Base-by-base conservation (phyloP, 2,113 vertebrate genomes). In the Phoenicopterus ruber region DNA sequence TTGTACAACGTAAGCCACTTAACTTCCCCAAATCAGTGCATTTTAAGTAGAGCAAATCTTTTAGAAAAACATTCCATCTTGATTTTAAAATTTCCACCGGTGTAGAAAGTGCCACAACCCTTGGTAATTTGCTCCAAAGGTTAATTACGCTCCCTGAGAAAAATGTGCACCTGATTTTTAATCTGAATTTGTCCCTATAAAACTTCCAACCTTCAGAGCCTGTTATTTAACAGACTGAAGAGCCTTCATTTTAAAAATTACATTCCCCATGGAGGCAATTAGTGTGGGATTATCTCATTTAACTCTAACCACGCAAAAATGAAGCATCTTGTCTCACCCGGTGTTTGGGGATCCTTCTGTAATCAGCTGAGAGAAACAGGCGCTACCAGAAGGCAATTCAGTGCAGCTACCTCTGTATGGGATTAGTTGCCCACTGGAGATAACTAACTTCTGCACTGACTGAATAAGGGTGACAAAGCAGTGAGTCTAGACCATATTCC, bases 181-280 rank as follows among this genome's bases (percentile, higher is more conserved):
- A 80, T 71, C 82, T 92, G 90, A 96, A 92, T 90, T 95, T 83
- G 74, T 88, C 85, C 72, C 74, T 62, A 69, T 86, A 90, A 94
- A 94, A 96, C 74, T 97, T 93, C 2, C 10, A 83, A 13, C 47
- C 46, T 80, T 95, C 84, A 91, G 74, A 96, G 32, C 16, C 87
- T 90, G 81, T 65, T 93, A 89, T 94, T 93, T 66, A 82, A 87
- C 54, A 46, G 66, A 91, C 26, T 91, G 90, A 69, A 93, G 92
- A 94, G 40, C 44, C 81, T 85, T 93, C 81, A 88, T 94, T 93
- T 91, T 62, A 62, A 90, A 96, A 90, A 95, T 80, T 80, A 86
- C 87, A 91, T 93, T 97, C 94, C 95, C 87, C 82, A 80, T 91
- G 84, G 90, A 96, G 78, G 54, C 92, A 96, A 96, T 96, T 96